Evolutionary conservation across 2,888 invertebrate species (phyloP).

Genomic region (Amblyjoppa fuscipennis): DNA sequence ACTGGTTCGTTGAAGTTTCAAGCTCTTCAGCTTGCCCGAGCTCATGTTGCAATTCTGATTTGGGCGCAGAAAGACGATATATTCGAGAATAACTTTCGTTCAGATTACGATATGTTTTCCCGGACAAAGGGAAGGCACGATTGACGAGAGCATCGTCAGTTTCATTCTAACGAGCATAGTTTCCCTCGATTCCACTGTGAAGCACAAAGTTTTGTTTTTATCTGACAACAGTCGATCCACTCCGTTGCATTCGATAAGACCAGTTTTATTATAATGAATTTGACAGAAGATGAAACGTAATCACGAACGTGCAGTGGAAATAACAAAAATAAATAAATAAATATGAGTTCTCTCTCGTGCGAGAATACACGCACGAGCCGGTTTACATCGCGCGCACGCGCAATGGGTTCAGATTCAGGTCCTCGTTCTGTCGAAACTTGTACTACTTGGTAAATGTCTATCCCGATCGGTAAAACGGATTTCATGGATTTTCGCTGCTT

Average conservation of each 20-base stretch:
- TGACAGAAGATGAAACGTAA: slow-evolving; percentile 34
- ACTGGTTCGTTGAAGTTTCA: slow-evolving; percentile 40
- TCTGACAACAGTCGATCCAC: slow-evolving; percentile 6
- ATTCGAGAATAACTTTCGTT: slow-evolving; percentile 2
- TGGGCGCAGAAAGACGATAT: neutral
- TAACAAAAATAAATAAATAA: slow-evolving; percentile 20
- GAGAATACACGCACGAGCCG: slow-evolving; percentile 6
- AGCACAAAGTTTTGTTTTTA: neutral
- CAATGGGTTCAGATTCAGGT: neutral
- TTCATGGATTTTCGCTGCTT: neutral
- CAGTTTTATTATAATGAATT: neutral
- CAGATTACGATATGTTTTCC: slow-evolving; percentile 26
- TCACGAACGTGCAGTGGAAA: slow-evolving; percentile 14
- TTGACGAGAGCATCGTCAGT: slow-evolving; percentile 42
- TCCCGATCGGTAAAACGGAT: slow-evolving; percentile 35
- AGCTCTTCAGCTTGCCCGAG: slow-evolving; percentile 51
- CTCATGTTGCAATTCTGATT: slow-evolving; percentile 46
- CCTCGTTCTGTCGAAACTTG: neutral
- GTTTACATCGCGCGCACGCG: neutral
- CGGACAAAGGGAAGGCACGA: slow-evolving; percentile 27
- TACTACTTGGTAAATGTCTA: neutral
- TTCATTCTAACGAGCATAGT: slow-evolving; percentile 27
- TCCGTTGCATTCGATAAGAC: slow-evolving; percentile 15
- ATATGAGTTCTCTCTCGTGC: neutral
- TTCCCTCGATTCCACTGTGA: neutral